These are phyloP conservation scores for Eupithecia dodoneata DNA, from an alignment of 2,888 invertebrate species.

Conservation along the genomic window DNA sequence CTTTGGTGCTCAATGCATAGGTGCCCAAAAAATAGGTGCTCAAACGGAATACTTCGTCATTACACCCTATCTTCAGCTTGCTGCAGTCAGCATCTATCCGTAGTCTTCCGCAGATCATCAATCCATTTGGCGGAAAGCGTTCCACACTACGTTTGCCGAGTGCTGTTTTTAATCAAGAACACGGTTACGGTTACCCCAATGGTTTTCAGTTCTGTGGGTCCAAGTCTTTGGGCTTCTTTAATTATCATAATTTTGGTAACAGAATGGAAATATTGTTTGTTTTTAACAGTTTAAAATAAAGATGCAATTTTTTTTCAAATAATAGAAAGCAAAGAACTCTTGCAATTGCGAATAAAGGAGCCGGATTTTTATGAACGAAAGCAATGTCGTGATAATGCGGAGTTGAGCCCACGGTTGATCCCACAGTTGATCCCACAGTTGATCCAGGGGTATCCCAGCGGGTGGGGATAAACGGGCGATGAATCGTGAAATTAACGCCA, in stretches of 20 bases:
- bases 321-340: conserved; percentile 6
- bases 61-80: background rate
- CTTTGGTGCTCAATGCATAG: too few species aligned
- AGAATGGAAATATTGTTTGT: background rate
- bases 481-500: conserved; percentile 57
- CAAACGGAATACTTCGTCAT: too few species aligned
- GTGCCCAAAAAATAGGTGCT: too few species aligned
- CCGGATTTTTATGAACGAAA: conserved; percentile 54
- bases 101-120: background rate
- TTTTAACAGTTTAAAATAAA: background rate
- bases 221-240: too few species aligned
- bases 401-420: conserved; percentile 66
- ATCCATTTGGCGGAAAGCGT: background rate
- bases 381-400: conserved; percentile 70
- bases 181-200: background rate
- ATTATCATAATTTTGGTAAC: too few species aligned
- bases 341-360: conserved; percentile 15
- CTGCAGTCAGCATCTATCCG: background rate
- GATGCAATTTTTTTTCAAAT: background rate
- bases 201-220: background rate
- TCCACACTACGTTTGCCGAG: background rate
- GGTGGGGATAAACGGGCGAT: conserved; percentile 52
- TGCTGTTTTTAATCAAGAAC: background rate
- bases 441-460: conserved; percentile 29
- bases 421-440: conserved; percentile 44